These are phyloP conservation scores for Stercorarius parasiticus DNA, from an alignment of 2,113 vertebrate genomes.

Conservation along the genomic window DNA sequence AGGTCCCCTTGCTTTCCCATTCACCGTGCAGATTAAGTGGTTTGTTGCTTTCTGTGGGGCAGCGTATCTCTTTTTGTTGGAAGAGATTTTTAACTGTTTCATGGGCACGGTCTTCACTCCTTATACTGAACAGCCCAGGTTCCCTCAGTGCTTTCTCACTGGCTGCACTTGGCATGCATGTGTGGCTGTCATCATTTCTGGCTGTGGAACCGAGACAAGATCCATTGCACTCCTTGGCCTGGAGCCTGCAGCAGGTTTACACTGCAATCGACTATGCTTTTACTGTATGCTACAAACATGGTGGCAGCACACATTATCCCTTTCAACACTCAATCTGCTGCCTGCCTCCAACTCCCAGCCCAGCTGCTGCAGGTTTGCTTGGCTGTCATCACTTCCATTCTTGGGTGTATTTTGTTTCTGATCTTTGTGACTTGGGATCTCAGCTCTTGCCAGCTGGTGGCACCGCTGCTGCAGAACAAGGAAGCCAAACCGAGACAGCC, in stretches of 20 bases:
- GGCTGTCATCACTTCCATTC: not conserved
- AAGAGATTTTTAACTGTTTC: not conserved
- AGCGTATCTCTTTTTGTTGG: not conserved
- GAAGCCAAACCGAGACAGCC: no score
- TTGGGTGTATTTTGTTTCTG: not conserved
- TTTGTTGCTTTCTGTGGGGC: not conserved
- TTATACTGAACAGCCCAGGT: not conserved
- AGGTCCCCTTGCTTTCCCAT: not conserved
- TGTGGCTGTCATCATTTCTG: accelerated
- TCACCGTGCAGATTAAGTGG: not conserved
- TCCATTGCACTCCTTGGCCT: not conserved
- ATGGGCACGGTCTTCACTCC: not conserved
- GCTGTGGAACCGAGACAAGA: not conserved
- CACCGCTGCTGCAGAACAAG: not conserved
- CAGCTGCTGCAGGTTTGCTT: not conserved
- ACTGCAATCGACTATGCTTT: not conserved
- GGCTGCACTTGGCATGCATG: accelerated
- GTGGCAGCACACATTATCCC: not conserved
- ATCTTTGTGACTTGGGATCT: not conserved
- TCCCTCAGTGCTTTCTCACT: not conserved
- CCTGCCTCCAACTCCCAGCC: not conserved
- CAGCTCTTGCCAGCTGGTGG: not conserved
- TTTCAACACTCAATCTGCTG: not conserved
- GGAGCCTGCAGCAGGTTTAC: not conserved
- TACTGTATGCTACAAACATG: accelerated